Conservation (phyloP, 64 coral and sea anemone genomes). For the Acropora yongei region DNA sequence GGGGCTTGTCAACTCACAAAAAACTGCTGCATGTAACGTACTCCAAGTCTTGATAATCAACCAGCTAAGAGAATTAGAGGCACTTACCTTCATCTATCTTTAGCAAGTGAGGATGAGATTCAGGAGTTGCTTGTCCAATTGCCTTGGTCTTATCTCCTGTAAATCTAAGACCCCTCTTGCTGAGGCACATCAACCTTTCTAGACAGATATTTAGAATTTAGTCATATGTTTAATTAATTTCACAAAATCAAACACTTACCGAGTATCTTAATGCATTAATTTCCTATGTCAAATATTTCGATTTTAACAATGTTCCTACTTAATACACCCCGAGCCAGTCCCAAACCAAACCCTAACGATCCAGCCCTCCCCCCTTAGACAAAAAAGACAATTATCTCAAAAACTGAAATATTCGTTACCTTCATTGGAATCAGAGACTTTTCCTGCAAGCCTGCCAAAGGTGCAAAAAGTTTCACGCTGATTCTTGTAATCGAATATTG, state of each 20-base stretch:
- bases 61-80: too few relatives aligned
- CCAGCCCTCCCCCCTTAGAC: too few relatives aligned
- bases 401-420: neutral
- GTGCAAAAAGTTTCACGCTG: neutral
- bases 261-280: too few relatives aligned
- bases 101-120: constrained; percentile 86
- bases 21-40: too few relatives aligned
- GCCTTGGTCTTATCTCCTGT: constrained; percentile 38
- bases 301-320: too few relatives aligned
- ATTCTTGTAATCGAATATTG: neutral
- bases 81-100: constrained; percentile 73
- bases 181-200: constrained; percentile 49
- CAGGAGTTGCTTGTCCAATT: constrained; percentile 87
- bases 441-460: neutral
- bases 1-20: too few relatives aligned
- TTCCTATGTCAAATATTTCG: too few relatives aligned
- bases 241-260: neutral
- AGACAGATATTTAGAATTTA: neutral
- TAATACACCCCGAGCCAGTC: too few relatives aligned
- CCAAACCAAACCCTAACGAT: neutral
- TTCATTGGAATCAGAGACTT: neutral
- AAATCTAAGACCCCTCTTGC: constrained; percentile 59
- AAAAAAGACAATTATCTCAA: too few relatives aligned
- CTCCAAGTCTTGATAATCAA: too few relatives aligned
- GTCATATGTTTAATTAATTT: too few relatives aligned